Evolutionary conservation across 2,113 vertebrate genomes (phyloP), one percentile per base, ranked within the genome.

Genomic region (Vanacampus margaritifer): DNA sequence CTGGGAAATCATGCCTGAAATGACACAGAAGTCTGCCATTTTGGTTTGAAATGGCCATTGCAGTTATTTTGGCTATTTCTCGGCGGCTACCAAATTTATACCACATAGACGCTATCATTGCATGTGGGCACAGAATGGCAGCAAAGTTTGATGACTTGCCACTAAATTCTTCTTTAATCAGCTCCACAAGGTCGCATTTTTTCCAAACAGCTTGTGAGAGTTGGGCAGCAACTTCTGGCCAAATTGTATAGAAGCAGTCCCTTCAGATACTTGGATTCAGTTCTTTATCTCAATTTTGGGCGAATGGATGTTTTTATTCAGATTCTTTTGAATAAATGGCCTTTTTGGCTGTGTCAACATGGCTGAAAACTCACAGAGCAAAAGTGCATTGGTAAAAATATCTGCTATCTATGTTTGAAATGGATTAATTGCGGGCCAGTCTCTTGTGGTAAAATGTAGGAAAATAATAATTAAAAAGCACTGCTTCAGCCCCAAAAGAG

Each of bases 111-210:
- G 54, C 54, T 32, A 16, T 54, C 24, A 14, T 14, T 54, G 51
- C 51, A 26, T 3, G 54, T 57, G 26, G 26, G 54, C 2, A 28
- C 24, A 28, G 24, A 5, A 56, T 28, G 24, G 13, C 53, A 28
- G 53, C 53, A 6, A 57, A 17, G 54, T 57, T 57, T 57, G 54
- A 57, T 57, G 54, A 32, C 54, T 57, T 32, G 26, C 16, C 54
- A 32, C 26, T 32, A 32, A 57, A 57, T 17, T 57, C 2, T 7
- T 17, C 14, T 32, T 57, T 32, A 57, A 57, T 57, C 53, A 16
- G 12, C 24, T 6, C 24, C 53, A 14, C 53, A 54, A 54, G 53
- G 53, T 56, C 54, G 32, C 54, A 35, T 32, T 14, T 57, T 32
- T 26, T 32, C 23, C 28, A 57, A 57, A 57, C 6, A 7, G 24